Base-by-base conservation (phyloP, 2,113 vertebrate genomes). In the Ornithorhynchus anatinus region DNA sequence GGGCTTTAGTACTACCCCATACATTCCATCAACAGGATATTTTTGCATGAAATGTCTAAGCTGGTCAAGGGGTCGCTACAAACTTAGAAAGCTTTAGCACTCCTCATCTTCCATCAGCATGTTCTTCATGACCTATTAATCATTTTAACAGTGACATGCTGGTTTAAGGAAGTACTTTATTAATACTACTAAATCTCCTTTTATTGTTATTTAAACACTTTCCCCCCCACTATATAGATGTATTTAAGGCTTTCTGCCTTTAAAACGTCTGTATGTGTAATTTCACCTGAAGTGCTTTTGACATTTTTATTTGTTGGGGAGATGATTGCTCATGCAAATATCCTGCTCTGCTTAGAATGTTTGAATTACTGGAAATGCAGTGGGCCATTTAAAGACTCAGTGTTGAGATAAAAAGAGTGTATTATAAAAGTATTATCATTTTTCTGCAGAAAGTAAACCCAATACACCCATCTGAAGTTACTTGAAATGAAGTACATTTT, bases 121-220 rank as follows among this genome's bases (percentile, higher is more conserved):
- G 56, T 67, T 76, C 69, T 86, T 58, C 64, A 61, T 35, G 25
- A 67, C 62, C 74, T 80, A 79, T 90, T 90, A 90, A 89, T 92
- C 89, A 88, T 85, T 86, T 90, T 89, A 89, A 91, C 84, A 81
- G 81, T 68, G 69, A 82, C 81, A 84, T 65, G 70, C 81, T 79
- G 53, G 67, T 91, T 92, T 89, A 89, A 91, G 65, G 76, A 82
- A 81, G 59, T 81, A 81, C 86, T 90, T 92, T 90, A 89, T 91
- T 86, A 91, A 85, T 76, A 58, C 61, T 44, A 73, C 78, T 91
- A 90, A 91, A 88, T 92, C 82, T 84, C 67, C 67, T 89, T 91
- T 90, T 91, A 89, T 80, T 89, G 77, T 87, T 87, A 83, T 85
- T 81, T 75, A 85, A 90, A 88, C 83, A 72, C 81, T 85, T 90